Evolutionary conservation across 2,888 invertebrate species (phyloP).

Genomic region (Oegoconia quadripuncta): DNA sequence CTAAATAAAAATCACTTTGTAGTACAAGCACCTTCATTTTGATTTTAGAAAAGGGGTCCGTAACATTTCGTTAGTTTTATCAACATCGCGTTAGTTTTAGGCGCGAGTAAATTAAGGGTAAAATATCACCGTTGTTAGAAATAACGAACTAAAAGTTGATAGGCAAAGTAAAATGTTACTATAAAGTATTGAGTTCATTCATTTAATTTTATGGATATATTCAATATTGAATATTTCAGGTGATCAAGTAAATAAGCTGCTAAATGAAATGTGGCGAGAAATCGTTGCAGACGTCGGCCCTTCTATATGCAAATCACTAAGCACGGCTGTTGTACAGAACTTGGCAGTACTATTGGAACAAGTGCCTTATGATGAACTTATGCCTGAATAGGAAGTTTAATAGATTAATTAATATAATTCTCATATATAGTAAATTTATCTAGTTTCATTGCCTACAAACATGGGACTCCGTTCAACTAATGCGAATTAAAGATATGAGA

Average conservation of each 20-base stretch:
- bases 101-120: too few relatives aligned
- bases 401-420: background rate
- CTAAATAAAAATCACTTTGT: too few relatives aligned
- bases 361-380: slow-evolving; percentile 52
- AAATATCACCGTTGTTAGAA: too few relatives aligned
- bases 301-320: slow-evolving; percentile 44
- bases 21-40: too few relatives aligned
- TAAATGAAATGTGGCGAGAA: slow-evolving; percentile 58
- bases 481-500: background rate
- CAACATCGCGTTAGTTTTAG: too few relatives aligned
- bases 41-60: too few relatives aligned
- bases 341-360: slow-evolving; percentile 45
- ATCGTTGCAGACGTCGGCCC: slow-evolving; percentile 55
- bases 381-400: slow-evolving; percentile 35
- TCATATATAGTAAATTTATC: background rate
- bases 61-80: too few relatives aligned
- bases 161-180: too few relatives aligned
- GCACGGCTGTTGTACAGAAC: slow-evolving; percentile 48
- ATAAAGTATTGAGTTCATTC: too few relatives aligned
- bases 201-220: too few relatives aligned
- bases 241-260: slow-evolving; percentile 52
- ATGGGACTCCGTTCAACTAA: background rate
- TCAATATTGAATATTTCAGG: slow-evolving; percentile 42
- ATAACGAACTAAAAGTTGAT: too few relatives aligned
- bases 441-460: too few relatives aligned